Percentiles rank a stretch among this genome's conserved stretches.
Evolutionary conservation across 2,888 invertebrate species (phyloP).

Genomic region (Nomada fabriciana): DNA sequence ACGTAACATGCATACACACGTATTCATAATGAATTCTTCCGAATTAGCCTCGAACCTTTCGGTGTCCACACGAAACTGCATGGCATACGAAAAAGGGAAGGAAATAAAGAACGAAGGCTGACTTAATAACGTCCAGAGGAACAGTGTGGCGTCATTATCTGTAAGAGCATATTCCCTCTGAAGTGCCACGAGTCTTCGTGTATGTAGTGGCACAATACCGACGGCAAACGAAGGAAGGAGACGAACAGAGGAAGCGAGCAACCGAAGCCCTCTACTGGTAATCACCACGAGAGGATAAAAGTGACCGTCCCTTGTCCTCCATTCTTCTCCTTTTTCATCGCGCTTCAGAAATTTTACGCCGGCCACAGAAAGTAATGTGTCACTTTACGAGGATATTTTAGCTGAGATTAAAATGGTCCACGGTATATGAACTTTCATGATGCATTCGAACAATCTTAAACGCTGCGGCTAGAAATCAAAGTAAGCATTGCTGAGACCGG

Average conservation of each 20-base stretch:
- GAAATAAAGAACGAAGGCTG: conserved; percentile 41
- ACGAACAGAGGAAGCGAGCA: conserved; percentile 44
- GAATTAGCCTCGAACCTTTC: not conserved
- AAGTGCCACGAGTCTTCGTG: conserved; percentile 63
- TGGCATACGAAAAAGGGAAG: not conserved
- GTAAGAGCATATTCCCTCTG: conserved; percentile 75
- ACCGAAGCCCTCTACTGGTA: conserved; percentile 52
- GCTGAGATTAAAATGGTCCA: not conserved
- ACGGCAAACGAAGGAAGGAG: conserved; percentile 22
- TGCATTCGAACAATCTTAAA: not conserved
- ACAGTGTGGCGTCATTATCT: conserved; percentile 71
- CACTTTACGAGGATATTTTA: conserved; percentile 24
- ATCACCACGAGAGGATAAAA: conserved; percentile 65
- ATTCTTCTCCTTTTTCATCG: not conserved
- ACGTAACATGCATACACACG: no score
- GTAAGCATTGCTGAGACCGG: not conserved
- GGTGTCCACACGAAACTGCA: not conserved
- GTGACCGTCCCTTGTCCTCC: conserved; percentile 45
- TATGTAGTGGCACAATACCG: conserved; percentile 52
- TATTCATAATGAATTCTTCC: not conserved
- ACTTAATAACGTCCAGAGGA: conserved; percentile 72
- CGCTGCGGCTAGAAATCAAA: no score
- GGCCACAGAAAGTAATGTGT: conserved; percentile 31
- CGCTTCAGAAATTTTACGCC: conserved; percentile 24
- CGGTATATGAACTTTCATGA: not conserved